Conservation (phyloP, 2,113 vertebrate genomes). For the Nibea albiflora region DNA sequence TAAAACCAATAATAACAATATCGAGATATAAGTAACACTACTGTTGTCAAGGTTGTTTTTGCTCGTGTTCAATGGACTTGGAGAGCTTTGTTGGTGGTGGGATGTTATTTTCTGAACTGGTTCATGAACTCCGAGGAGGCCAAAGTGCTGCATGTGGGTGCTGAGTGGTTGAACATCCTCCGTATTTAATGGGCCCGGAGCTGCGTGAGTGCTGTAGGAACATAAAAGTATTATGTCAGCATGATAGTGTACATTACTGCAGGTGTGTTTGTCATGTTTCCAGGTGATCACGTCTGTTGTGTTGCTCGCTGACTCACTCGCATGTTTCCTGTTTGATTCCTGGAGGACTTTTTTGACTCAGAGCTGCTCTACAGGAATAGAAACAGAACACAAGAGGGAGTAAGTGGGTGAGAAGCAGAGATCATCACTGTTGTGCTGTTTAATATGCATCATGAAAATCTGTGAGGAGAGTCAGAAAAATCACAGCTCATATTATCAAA, state of each 20-base stretch:
- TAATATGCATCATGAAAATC: constrained; percentile 74
- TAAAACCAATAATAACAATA: not conserved
- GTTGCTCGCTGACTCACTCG: not conserved
- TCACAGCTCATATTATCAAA: constrained; percentile 45
- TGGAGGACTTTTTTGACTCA: constrained; percentile 69
- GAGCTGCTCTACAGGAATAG: constrained; percentile 71
- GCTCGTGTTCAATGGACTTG: constrained; percentile 23
- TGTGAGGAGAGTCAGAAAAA: constrained; percentile 56
- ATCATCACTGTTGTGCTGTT: constrained; percentile 65
- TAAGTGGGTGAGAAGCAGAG: constrained; percentile 76
- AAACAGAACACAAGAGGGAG: constrained; percentile 75
- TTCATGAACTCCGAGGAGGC: constrained; percentile 27
- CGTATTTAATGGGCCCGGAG: constrained; percentile 20
- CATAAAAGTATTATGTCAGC: not conserved
- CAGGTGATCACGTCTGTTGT: not conserved
- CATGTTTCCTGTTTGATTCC: constrained; percentile 33
- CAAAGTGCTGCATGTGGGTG: constrained; percentile 50
- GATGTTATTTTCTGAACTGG: constrained; percentile 36
- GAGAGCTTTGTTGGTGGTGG: not conserved
- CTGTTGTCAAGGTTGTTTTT: no score
- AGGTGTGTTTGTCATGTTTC: constrained; percentile 18
- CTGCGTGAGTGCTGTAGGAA: not conserved
- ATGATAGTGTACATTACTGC: not conserved
- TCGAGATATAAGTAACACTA: no score
- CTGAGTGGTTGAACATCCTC: constrained; percentile 50